A percentile compares a stretch with the other conserved stretches of the same genome.
Conservation (phyloP, 2,888 invertebrate genomes). For the Drosophila anomelani region DNA sequence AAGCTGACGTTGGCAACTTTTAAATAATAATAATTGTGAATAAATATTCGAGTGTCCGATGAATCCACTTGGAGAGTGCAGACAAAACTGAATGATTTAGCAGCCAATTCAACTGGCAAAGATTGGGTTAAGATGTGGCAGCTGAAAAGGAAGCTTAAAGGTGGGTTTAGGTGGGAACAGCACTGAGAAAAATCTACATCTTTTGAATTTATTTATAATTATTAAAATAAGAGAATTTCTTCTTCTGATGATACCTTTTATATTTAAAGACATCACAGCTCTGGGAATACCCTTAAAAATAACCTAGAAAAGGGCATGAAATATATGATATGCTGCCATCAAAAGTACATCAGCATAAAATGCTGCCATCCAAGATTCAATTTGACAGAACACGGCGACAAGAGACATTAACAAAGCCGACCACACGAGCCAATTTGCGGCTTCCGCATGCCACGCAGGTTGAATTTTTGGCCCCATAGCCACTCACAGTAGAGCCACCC, state of each 20-base stretch:
- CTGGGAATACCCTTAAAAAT: too few species aligned
- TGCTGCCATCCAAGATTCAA: constrained; percentile 20
- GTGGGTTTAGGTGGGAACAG: not conserved
- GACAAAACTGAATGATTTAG: constrained; percentile 35
- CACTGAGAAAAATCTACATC: accelerated
- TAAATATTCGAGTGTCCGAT: constrained; percentile 49
- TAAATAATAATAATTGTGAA: constrained; percentile 54
- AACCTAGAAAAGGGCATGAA: not conserved
- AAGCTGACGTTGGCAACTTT: constrained; percentile 15
- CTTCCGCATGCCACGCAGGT: constrained; percentile 41
- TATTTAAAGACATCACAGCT: not conserved
- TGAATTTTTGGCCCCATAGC: constrained; percentile 28
- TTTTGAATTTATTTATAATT: not conserved
- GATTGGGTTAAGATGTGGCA: not conserved
- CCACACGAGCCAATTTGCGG: constrained; percentile 63
- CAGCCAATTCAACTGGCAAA: constrained; percentile 1
- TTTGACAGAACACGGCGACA: constrained; percentile 22
- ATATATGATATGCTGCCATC: constrained; percentile 1
- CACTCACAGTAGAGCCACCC: constrained; percentile 5
- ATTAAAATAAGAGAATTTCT: not conserved
- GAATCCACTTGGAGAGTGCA: constrained; percentile 8
- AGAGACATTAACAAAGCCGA: constrained; percentile 29
- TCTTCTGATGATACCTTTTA: too few species aligned
- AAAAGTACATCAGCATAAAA: constrained; percentile 34
- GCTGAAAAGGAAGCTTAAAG: not conserved